Conservation (phyloP, 2,113 vertebrate species). For the Chascanopsetta lugubris region DNA sequence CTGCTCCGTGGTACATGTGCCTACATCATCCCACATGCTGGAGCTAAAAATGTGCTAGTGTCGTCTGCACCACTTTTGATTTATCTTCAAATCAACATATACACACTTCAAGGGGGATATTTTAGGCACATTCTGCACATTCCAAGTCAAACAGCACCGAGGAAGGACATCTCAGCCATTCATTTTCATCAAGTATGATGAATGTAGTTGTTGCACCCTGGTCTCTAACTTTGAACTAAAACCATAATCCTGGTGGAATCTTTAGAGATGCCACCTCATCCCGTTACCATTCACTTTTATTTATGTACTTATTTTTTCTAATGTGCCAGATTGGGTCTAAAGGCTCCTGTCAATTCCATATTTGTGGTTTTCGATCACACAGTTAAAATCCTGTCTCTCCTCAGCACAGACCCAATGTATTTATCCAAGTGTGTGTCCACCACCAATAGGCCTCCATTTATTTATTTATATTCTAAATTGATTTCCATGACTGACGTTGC, state of each 20-base stretch:
- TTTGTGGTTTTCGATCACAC: neutral
- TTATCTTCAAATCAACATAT: neutral
- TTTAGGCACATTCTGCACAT: neutral
- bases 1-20: slow-evolving; percentile 11
- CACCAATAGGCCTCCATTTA: neutral
- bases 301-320: neutral
- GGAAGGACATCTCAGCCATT: neutral
- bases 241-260: neutral
- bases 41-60: neutral
- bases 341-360: neutral
- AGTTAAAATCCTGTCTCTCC: neutral
- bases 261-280: neutral
- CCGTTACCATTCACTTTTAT: neutral
- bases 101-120: too few species aligned
- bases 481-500: too few species aligned
- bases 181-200: neutral
- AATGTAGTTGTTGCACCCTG: neutral
- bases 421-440: neutral
- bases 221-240: neutral
- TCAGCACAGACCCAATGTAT: too few species aligned
- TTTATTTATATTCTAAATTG: too few species aligned
- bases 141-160: neutral
- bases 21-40: slow-evolving; percentile 13
- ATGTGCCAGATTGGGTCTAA: neutral
- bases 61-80: neutral